A percentile compares a stretch with the other conserved stretches of the same genome.
phyloP scores from a whole-genome alignment of 2,113 vertebrate genomes.

The Edolisoma coerulescens region DNA sequence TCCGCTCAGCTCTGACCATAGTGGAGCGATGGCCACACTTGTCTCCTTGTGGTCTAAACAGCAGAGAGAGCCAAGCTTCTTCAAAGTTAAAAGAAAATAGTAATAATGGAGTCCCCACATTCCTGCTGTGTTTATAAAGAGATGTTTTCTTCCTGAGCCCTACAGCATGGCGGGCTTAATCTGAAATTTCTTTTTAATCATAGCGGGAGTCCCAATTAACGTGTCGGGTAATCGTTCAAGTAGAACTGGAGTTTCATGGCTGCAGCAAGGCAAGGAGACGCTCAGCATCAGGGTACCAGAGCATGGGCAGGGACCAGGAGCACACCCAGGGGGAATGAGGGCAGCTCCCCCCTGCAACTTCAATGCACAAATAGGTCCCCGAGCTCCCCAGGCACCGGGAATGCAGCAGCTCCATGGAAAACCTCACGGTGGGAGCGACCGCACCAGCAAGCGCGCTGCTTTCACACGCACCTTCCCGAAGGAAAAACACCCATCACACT shows the following conservation, averaged over 20 bases:
- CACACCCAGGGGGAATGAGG: accelerated
- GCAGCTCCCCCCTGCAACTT: background rate
- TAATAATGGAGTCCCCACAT: conserved; percentile 50
- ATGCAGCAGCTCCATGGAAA: background rate
- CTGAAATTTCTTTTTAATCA: conserved; percentile 83
- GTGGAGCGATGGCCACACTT: background rate
- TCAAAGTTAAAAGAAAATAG: conserved; percentile 58
- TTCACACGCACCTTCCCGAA: background rate
- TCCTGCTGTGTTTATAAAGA: conserved; percentile 75
- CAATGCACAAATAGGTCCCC: background rate
- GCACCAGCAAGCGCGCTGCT: background rate
- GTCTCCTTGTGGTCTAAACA: conserved; percentile 38
- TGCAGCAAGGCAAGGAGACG: conserved; percentile 29
- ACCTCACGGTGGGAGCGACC: background rate
- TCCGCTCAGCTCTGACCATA: background rate
- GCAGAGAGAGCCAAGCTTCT: conserved; percentile 48
- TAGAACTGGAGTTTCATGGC: conserved; percentile 52
- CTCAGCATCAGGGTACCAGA: background rate
- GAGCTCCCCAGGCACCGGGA: background rate
- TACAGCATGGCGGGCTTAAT: conserved; percentile 68
- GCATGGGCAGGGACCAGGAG: background rate
- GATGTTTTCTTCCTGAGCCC: conserved; percentile 74
- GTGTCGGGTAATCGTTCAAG: conserved; percentile 73
- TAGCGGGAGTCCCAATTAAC: conserved; percentile 81
- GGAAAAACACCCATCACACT: background rate